These are phyloP conservation scores for Crossocerus cetratus DNA, from an alignment of 2,888 invertebrate species.

Conservation along the genomic window DNA sequence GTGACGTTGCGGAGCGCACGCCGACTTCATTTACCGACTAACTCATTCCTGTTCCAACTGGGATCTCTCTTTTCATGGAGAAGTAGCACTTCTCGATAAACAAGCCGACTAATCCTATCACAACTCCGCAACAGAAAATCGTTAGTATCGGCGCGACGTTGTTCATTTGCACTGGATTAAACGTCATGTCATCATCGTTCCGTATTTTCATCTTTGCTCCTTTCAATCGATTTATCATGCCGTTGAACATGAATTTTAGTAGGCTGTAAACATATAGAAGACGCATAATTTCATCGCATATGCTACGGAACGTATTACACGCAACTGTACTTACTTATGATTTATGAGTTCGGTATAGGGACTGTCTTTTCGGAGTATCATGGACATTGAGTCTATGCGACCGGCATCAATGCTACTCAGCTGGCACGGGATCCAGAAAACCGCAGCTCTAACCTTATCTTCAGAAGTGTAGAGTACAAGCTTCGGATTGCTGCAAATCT, in stretches of 20 bases:
- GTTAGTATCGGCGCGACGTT: constrained; percentile 31
- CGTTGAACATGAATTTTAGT: constrained; percentile 51
- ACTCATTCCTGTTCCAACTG: no score
- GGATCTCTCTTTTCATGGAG: no score
- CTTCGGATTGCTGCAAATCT: constrained; percentile 32
- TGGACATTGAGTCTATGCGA: constrained; percentile 53
- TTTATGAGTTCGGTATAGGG: constrained; percentile 60
- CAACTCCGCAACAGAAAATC: constrained; percentile 23
- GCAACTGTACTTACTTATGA: constrained; percentile 56
- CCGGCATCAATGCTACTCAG: constrained; percentile 46
- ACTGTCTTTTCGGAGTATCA: constrained; percentile 57
- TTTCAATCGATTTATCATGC: constrained; percentile 53
- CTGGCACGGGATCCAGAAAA: constrained; percentile 52
- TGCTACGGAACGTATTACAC: background rate
- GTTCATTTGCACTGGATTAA: constrained; percentile 29
- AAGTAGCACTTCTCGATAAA: background rate
- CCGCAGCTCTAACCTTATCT: constrained; percentile 19
- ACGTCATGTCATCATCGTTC: background rate
- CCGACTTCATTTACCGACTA: no score
- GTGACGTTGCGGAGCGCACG: no score
- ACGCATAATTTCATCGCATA: background rate
- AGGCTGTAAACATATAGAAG: constrained; percentile 37
- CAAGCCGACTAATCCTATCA: constrained; percentile 30
- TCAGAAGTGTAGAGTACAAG: constrained; percentile 51
- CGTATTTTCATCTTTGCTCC: no score